Evolutionary conservation across 2,113 vertebrate species (phyloP).

Genomic region (Terrapene triunguis): DNA sequence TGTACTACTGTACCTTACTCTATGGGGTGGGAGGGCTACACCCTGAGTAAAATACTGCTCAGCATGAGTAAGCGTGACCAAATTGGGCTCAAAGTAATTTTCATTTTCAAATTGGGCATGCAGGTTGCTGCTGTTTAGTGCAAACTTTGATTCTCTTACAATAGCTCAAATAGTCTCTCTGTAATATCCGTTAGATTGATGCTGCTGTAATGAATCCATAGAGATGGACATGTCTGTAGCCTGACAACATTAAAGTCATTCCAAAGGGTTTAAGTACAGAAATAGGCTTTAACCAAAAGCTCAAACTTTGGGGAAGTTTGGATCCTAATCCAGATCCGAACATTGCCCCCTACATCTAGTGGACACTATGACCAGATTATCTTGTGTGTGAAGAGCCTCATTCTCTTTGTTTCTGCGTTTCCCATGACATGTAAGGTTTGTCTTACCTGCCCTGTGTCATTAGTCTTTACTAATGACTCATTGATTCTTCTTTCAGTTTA

Average conservation of each 20-base stretch:
- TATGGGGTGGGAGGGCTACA: neutral
- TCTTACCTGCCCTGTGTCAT: neutral
- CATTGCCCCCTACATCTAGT: neutral
- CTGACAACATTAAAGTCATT: neutral
- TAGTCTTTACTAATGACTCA: neutral
- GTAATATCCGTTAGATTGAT: neutral
- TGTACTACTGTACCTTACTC: neutral
- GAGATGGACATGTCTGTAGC: neutral
- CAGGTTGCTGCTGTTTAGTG: neutral
- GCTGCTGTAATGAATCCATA: neutral
- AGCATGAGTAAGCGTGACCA: neutral
- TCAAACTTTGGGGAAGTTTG: neutral
- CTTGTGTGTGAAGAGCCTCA: neutral
- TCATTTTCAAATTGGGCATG: neutral
- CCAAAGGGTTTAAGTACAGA: neutral
- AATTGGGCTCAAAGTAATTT: neutral
- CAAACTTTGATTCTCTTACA: neutral
- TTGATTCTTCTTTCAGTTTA: slow-evolving; percentile 79
- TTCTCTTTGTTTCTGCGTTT: neutral
- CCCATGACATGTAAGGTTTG: neutral
- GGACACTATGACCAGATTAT: neutral
- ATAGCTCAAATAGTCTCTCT: neutral
- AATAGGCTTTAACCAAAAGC: neutral
- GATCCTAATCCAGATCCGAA: neutral
- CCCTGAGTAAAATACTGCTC: neutral